Evolutionary conservation across 2,113 vertebrate species (phyloP).

Genomic region (Ploceus nigricollis): DNA sequence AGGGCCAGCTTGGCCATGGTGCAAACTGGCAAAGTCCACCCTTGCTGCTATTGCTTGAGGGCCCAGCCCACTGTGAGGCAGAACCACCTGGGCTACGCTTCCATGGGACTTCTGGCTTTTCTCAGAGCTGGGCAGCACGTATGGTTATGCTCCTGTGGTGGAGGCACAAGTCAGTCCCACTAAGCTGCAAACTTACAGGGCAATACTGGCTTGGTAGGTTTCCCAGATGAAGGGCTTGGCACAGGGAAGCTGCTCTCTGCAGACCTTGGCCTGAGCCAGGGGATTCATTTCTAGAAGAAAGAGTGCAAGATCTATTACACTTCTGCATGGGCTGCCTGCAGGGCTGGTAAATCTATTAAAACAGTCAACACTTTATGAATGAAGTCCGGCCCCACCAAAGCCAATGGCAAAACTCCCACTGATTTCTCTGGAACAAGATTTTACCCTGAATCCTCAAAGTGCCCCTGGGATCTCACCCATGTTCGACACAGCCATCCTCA

Average conservation of each 20-base stretch:
- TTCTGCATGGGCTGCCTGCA: neutral
- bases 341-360: slow-evolving; percentile 12
- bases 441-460: neutral
- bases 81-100: neutral
- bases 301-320: neutral
- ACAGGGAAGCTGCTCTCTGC: neutral
- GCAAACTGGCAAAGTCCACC: neutral
- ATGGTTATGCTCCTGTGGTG: neutral
- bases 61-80: neutral
- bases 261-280: neutral
- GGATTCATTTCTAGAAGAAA: neutral
- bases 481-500: neutral
- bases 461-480: neutral
- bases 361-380: slow-evolving; percentile 10
- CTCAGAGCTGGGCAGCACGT: neutral
- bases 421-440: neutral
- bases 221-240: neutral
- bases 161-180: neutral
- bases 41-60: neutral
- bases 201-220: neutral
- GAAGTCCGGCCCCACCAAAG: neutral
- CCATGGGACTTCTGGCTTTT: neutral
- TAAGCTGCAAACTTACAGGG: neutral
- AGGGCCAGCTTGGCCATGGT: neutral
- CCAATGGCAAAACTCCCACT: neutral